Conservation (phyloP, 2,888 invertebrate genomes). For the Sarcophaga subvicina region DNA sequence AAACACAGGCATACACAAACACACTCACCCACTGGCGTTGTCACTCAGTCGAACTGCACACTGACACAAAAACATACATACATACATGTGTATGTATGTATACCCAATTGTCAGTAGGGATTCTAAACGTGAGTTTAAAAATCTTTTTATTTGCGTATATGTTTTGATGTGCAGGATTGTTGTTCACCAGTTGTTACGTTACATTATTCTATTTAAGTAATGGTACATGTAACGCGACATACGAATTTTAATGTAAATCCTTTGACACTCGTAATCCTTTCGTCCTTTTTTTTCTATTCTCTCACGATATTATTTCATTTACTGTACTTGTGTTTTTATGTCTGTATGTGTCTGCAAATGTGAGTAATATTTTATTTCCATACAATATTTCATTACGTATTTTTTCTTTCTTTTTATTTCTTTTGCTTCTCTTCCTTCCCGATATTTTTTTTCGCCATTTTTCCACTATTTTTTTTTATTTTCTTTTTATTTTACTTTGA, state of each 20-base stretch:
- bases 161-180: neutral
- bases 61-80: slow-evolving; percentile 14
- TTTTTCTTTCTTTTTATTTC: slow-evolving; percentile 21
- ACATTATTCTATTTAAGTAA: slow-evolving; percentile 9
- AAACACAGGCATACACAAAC: slow-evolving; percentile 24
- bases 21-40: neutral
- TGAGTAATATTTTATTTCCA: slow-evolving; percentile 16
- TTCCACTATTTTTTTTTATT: slow-evolving; percentile 1
- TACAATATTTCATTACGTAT: slow-evolving; percentile 29
- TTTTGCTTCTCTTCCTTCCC: neutral
- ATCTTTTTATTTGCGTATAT: neutral
- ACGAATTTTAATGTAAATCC: slow-evolving; percentile 69
- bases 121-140: slow-evolving; percentile 34
- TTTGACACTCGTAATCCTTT: slow-evolving; percentile 71
- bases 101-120: slow-evolving; percentile 29
- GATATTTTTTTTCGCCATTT: slow-evolving; percentile 7
- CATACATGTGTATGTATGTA: neutral
- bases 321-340: neutral
- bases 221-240: slow-evolving; percentile 52
- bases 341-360: no score
- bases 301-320: slow-evolving; percentile 52
- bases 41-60: neutral
- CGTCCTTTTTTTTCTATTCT: slow-evolving; percentile 49
- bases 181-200: slow-evolving; percentile 23
- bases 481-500: slow-evolving; percentile 55